Conservation (phyloP, 1,140 invertebrate species). For the Agrilus planipennis region DNA sequence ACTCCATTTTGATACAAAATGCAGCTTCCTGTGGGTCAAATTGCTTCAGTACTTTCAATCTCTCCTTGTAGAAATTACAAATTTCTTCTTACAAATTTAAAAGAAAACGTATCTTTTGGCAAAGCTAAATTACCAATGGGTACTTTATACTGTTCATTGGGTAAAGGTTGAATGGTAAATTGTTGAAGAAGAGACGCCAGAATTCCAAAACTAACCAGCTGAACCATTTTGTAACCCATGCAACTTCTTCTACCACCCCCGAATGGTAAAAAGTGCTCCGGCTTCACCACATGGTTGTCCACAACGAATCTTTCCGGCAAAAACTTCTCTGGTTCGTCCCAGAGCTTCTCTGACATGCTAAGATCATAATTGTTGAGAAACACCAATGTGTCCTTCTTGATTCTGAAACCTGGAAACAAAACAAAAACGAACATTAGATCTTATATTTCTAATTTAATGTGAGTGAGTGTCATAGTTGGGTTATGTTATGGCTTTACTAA, state of each 20-base stretch:
- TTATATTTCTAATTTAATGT: too few species aligned
- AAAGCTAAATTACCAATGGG: constrained; percentile 54
- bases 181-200: constrained; percentile 60
- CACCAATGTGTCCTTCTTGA: constrained; percentile 68
- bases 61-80: too few species aligned
- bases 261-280: constrained; percentile 70
- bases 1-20: too few species aligned
- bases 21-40: too few species aligned
- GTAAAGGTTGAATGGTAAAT: constrained; percentile 49
- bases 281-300: constrained; percentile 32
- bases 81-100: constrained; percentile 26
- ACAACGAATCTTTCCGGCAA: constrained; percentile 59
- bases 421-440: too few species aligned
- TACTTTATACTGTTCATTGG: constrained; percentile 40
- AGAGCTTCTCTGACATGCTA: constrained; percentile 62
- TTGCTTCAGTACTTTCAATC: too few species aligned
- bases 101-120: constrained; percentile 47
- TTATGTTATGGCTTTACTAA: too few species aligned
- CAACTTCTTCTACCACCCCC: constrained; percentile 77
- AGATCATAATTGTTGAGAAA: constrained; percentile 81
- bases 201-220: constrained; percentile 59
- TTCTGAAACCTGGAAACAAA: constrained; percentile 43
- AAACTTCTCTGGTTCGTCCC: constrained; percentile 59
- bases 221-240: constrained; percentile 75
- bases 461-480: too few species aligned